phyloP scores from a whole-genome alignment of 2,797 vertebrate genomes.

The Xyrichtys novacula region DNA sequence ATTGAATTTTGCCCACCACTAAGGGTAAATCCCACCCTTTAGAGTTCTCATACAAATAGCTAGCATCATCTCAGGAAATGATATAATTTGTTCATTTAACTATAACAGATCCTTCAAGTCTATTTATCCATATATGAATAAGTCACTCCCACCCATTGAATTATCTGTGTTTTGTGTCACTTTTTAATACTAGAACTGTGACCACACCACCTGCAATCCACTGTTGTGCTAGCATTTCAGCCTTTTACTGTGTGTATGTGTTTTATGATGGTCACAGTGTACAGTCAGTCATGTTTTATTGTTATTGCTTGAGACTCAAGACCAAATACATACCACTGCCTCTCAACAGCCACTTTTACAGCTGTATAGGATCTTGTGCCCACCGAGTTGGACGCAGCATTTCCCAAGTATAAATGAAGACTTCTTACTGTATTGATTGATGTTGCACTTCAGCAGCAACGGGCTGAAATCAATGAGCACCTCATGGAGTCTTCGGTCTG shows the following conservation, averaged over 20 bases:
- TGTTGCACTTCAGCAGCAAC: conserved; percentile 75
- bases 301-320: conserved; percentile 36
- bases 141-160: too few species aligned
- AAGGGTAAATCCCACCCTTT: too few species aligned
- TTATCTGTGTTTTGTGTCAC: too few species aligned
- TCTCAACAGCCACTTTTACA: conserved; percentile 31
- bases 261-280: neutral
- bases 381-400: conserved; percentile 73
- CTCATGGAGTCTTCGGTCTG: conserved; percentile 72
- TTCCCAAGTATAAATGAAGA: conserved; percentile 86
- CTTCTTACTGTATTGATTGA: conserved; percentile 87
- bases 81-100: too few species aligned
- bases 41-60: too few species aligned
- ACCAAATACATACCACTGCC: conserved; percentile 30
- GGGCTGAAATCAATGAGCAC: conserved; percentile 82
- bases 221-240: neutral
- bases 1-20: too few species aligned
- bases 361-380: conserved; percentile 54
- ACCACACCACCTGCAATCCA: too few species aligned
- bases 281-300: conserved; percentile 6
- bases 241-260: conserved; percentile 14
- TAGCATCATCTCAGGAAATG: too few species aligned
- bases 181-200: too few species aligned
- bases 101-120: too few species aligned
- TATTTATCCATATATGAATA: too few species aligned